phyloP scores from a whole-genome alignment of 1,140 invertebrate species.

The Drosophila kohkoa region DNA sequence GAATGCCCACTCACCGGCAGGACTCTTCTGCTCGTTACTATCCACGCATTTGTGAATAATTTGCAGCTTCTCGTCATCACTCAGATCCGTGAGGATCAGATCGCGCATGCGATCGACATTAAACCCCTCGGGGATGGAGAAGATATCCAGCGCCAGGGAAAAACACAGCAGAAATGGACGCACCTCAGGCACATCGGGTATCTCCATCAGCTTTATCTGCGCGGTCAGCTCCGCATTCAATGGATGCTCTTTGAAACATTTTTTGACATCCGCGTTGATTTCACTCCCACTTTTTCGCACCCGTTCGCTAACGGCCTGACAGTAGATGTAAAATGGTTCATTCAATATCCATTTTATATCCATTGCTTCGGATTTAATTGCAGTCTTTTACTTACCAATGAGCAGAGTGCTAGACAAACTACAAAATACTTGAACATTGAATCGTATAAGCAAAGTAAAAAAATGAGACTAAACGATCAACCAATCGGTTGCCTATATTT shows the following conservation, averaged over 20 bases:
- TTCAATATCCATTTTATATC: too few relatives aligned
- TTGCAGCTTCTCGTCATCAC: slow-evolving; percentile 65
- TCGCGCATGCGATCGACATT: slow-evolving; percentile 78
- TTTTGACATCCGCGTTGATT: slow-evolving; percentile 55
- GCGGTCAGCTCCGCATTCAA: slow-evolving; percentile 57
- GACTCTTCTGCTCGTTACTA: slow-evolving; percentile 58
- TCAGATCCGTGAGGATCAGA: slow-evolving; percentile 79
- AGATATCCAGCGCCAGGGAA: slow-evolving; percentile 70
- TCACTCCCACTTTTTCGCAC: slow-evolving; percentile 60
- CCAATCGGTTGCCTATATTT: slow-evolving; percentile 39
- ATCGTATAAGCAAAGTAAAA: slow-evolving; percentile 36
- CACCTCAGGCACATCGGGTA: slow-evolving; percentile 69
- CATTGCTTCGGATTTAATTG: background rate
- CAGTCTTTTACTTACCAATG: slow-evolving; percentile 64
- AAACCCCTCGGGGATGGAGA: slow-evolving; percentile 74
- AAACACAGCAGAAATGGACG: slow-evolving; percentile 73
- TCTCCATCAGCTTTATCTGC: slow-evolving; percentile 66
- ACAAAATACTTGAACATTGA: slow-evolving; percentile 70
- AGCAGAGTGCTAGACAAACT: slow-evolving; percentile 62
- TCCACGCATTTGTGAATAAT: slow-evolving; percentile 74
- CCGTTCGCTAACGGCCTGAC: slow-evolving; percentile 66
- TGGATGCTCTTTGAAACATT: slow-evolving; percentile 66
- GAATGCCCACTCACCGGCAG: too few relatives aligned
- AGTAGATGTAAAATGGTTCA: background rate
- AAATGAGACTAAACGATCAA: slow-evolving; percentile 41